Evolutionary conservation across 2,113 vertebrate species (phyloP), one percentile per base, ranked within the genome.

Genomic region (Notothenia coriiceps): DNA sequence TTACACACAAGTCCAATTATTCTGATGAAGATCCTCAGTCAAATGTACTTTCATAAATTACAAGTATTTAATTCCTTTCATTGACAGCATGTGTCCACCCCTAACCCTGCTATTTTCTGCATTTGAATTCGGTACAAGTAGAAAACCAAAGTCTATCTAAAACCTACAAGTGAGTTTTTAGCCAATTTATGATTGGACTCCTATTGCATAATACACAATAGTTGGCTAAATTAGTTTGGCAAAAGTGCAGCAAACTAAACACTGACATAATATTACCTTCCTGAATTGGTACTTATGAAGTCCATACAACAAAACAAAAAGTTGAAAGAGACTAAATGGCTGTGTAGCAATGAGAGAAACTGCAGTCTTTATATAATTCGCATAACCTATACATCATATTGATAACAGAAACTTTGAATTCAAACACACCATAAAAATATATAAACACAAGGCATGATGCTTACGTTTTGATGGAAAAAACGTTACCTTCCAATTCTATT

Each of bases 331-430:
- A 50, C 29, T 56, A 17, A 78, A 73, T 5, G 60, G 56, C 33
- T 33, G 10, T 13, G 43, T 51, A 29, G 33, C 29, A 33, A 10
- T 52, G 12, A 18, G 13, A 33, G 40, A 14, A 61, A 67, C 2
- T 46, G 17, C n/a, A 54, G 17, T 55, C 9, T 9, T 11, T n/a
- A 33, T 10, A 49, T 25, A 15, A 61, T 10, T n/a, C 20, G 33
- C 17, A 46, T 74, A 52, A 20, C 9, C 33, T 61, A 29, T 18
- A 17, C 47, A 59, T 40, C 20, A 66, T 64, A 57, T 17, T 9
- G 59, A 55, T 49, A 47, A 35, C 49, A 66, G 47, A 54, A 61
- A 71, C 60, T 59, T 51, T 18, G 55, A 71, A 77, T 73, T n/a
- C 57, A 74, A 64, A 52, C 20, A 35, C 10, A 46, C 7, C 2